Evolutionary conservation across 2,888 invertebrate species (phyloP).

Genomic region (Aphrophora alni): DNA sequence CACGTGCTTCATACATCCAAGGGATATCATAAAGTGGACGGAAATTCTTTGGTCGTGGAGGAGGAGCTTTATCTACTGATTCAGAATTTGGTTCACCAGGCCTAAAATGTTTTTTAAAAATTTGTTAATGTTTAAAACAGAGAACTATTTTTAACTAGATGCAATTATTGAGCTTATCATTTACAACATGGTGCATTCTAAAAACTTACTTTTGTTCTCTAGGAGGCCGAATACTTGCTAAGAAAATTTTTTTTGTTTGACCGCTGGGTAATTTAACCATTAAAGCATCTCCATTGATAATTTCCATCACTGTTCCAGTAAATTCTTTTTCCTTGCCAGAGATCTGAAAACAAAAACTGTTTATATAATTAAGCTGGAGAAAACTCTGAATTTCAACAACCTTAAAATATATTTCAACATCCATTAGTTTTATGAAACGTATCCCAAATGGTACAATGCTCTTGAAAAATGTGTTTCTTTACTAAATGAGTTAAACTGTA

Average conservation of each 20-base stretch:
- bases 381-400: neutral
- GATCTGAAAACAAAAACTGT: constrained; percentile 59
- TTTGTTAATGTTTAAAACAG: no score
- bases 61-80: constrained; percentile 46
- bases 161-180: neutral
- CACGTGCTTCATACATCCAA: constrained; percentile 98
- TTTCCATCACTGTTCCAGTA: constrained; percentile 83
- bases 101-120: no score
- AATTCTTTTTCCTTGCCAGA: constrained; percentile 80
- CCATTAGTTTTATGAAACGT: no score
- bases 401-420: no score
- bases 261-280: constrained; percentile 82
- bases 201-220: constrained; percentile 67
- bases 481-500: no score
- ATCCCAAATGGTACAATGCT: no score
- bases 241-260: constrained; percentile 86
- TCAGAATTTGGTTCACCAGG: constrained; percentile 21
- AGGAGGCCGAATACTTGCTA: constrained; percentile 95
- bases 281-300: constrained; percentile 93
- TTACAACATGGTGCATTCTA: no score
- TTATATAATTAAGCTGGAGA: neutral
- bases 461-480: no score
- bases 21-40: constrained; percentile 96
- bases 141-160: neutral
- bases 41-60: constrained; percentile 43